A percentile compares a stretch with the other conserved stretches of the same genome.
These are phyloP conservation scores for Tribolium madens DNA, from an alignment of 1,140 invertebrate genomes.

Conservation along the genomic window DNA sequence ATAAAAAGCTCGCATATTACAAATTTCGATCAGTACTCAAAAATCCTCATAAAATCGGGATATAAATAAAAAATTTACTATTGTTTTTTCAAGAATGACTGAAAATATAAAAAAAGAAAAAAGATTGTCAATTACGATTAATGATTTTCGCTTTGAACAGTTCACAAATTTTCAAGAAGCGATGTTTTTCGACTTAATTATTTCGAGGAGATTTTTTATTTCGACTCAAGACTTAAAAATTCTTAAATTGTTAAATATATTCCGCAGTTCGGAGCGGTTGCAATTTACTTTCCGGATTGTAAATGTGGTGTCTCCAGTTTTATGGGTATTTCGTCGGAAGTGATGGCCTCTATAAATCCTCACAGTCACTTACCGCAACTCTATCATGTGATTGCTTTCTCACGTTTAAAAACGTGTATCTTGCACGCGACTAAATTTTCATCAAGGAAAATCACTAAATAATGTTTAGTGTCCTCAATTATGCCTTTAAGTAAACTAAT, in stretches of 20 bases:
- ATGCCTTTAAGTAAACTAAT: background rate
- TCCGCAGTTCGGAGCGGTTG: background rate
- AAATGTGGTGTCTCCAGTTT: conserved; percentile 11
- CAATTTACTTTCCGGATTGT: conserved; percentile 14
- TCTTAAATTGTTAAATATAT: conserved; percentile 5
- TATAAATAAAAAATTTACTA: too few relatives aligned
- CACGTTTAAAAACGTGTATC: conserved; percentile 19
- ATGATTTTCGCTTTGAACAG: too few relatives aligned
- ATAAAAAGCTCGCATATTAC: too few relatives aligned
- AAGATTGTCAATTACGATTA: too few relatives aligned
- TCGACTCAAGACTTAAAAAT: background rate
- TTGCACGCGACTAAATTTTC: too few relatives aligned
- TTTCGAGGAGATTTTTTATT: too few relatives aligned
- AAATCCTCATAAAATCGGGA: too few relatives aligned
- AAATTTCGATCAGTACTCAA: too few relatives aligned
- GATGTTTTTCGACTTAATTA: background rate
- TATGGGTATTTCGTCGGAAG: conserved; percentile 6
- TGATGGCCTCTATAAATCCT: conserved; percentile 4
- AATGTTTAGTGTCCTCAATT: background rate
- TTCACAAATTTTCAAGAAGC: background rate
- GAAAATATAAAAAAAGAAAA: too few relatives aligned
- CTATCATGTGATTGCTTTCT: conserved; percentile 13
- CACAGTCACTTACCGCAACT: background rate
- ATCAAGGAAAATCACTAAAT: background rate
- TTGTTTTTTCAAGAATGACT: too few relatives aligned